phyloP scores from a whole-genome alignment of 2,797 vertebrate genomes.

The Cyclopterus lumpus region DNA sequence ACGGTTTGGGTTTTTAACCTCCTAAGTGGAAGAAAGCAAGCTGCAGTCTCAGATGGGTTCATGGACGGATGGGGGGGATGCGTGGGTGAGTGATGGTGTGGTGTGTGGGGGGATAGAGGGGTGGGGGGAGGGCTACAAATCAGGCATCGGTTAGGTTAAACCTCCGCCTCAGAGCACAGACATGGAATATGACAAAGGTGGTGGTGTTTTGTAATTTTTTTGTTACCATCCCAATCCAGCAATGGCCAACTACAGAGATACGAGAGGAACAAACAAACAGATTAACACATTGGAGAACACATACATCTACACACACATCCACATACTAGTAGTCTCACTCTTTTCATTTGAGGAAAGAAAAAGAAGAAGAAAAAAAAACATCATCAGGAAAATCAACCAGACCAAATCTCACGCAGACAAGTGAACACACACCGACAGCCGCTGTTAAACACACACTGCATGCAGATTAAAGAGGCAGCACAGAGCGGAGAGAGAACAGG shows the following conservation, averaged over 20 bases:
- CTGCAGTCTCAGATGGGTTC: conserved; percentile 68
- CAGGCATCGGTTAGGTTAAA: conserved; percentile 65
- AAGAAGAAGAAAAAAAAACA: no score
- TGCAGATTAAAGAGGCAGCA: conserved; percentile 58
- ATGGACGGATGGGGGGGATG: conserved; percentile 42
- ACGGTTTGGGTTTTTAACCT: conserved; percentile 80
- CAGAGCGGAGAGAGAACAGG: conserved; percentile 56
- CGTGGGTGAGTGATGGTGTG: conserved; percentile 26
- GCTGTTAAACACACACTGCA: conserved; percentile 34
- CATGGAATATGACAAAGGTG: conserved; percentile 62
- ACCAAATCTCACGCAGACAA: conserved; percentile 20
- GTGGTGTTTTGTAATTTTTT: conserved; percentile 42
- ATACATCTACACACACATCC: conserved; percentile 43
- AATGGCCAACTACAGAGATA: conserved; percentile 77
- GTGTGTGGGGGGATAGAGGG: background rate
- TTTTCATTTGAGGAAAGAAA: background rate
- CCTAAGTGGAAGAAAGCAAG: conserved; percentile 81
- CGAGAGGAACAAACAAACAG: conserved; percentile 76
- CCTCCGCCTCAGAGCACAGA: conserved; percentile 57
- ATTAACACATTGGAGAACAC: conserved; percentile 67
- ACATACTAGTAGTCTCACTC: background rate
- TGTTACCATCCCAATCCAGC: conserved; percentile 77
- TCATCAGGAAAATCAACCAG: conserved; percentile 10
- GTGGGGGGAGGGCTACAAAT: conserved; percentile 32
- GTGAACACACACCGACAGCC: conserved; percentile 12